Conservation (phyloP, 2,113 vertebrate species). For the Boleophthalmus pectinirostris region DNA sequence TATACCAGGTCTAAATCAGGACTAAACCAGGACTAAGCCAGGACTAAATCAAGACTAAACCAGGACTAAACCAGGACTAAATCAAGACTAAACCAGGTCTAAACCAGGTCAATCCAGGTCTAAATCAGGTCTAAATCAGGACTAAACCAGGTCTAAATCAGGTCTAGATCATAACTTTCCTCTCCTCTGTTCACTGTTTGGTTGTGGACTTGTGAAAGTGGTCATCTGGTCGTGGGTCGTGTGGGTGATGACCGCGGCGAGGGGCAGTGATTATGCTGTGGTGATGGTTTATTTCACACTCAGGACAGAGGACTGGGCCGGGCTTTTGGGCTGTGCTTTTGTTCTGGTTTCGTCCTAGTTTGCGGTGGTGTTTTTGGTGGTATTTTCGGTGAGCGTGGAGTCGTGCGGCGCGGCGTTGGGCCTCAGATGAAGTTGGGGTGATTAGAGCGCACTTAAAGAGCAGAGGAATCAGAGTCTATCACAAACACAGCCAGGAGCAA, state of each 20-base stretch:
- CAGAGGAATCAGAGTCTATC: background rate
- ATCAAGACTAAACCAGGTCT: background rate
- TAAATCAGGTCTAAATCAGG: too few relatives aligned
- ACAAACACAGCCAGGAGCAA: background rate
- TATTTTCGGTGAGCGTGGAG: background rate
- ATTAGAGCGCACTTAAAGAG: background rate
- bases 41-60: background rate
- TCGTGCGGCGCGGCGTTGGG: background rate
- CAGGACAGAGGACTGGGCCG: background rate
- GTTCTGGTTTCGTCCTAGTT: background rate
- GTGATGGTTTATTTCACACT: too few relatives aligned
- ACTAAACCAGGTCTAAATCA: background rate
- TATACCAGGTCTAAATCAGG: too few relatives aligned
- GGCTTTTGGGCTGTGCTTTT: background rate
- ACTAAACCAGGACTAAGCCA: background rate
- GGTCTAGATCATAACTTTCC: background rate
- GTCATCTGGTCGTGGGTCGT: too few relatives aligned
- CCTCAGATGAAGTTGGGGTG: background rate
- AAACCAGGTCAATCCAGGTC: background rate
- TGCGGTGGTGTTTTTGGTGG: background rate
- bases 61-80: background rate
- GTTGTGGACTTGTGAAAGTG: background rate
- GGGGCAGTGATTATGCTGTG: background rate
- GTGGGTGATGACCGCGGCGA: too few relatives aligned
- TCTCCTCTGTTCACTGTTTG: background rate